Base-by-base conservation (phyloP, 1,140 invertebrate genomes). In the Achroia grisella region DNA sequence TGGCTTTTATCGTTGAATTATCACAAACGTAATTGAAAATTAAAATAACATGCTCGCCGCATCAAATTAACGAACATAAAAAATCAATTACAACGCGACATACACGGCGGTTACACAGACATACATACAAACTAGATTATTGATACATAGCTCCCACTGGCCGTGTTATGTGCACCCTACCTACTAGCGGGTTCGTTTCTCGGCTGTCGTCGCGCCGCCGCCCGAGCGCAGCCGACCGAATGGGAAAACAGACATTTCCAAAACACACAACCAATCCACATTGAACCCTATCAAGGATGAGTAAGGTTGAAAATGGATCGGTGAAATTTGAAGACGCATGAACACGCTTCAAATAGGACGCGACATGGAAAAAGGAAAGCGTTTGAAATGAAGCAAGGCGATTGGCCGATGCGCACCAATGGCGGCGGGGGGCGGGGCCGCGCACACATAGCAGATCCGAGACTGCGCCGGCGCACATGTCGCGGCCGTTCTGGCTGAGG, bases 291-390 rank as follows among this genome's bases (percentile, higher is more conserved):
- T 29, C 0, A 0, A 0, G 2, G 12, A 0, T 0, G 0, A 0
- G 17, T 60, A 76, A 28, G 44, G 57, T 57, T 44, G 0, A 70
- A 54, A 62, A 41, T 65, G 1, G 5, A 0, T 4, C 12, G 32
- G 12, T n/a, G 23, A 47, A 10, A 17, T 11, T 8, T 10, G 43
- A 60, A 52, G 66, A 76, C 62, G 69, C 70, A 70, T 75, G 69
- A 72, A 52, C 67, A 69, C 71, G 73, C 79, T 78, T 78, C 71
- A 77, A 77, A 79, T 80, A 77, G 67, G 74, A 76, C 69, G 68
- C 68, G 70, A 71, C 68, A 79, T 62, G 72, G 77, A 70, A 80
- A 76, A 78, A 76, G 63, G 71, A 79, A 71, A 69, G 68, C 73
- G 69, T 71, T 62, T 52, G 74, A 78, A 80, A 80, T 79, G 74